Evolutionary conservation across 2,797 vertebrate species (phyloP).

Genomic region (Sparidentex hasta): DNA sequence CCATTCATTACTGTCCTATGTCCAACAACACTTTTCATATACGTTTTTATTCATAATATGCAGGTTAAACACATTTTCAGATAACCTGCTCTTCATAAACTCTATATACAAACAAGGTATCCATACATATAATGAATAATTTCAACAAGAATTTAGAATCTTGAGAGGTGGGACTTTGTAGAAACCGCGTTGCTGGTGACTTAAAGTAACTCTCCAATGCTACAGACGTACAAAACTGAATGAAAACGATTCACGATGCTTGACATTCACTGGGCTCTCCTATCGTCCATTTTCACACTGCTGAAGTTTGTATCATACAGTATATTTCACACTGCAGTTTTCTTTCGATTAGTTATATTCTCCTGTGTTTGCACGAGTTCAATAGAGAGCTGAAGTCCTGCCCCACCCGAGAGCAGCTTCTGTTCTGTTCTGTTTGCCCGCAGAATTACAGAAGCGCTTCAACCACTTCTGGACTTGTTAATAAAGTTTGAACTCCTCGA

Average conservation of each 20-base stretch:
- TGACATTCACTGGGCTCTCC: constrained; percentile 6
- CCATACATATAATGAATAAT: background rate
- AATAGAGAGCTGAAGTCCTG: constrained; percentile 62
- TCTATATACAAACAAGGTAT: background rate
- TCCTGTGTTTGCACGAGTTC: constrained; percentile 63
- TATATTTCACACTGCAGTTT: constrained; percentile 36
- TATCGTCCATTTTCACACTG: constrained; percentile 7
- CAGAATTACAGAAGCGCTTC: background rate
- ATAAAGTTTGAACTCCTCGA: constrained; percentile 5
- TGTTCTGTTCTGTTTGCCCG: constrained; percentile 1
- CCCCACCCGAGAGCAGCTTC: constrained; percentile 16
- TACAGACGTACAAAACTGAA: background rate
- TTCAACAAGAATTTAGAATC: constrained; percentile 35
- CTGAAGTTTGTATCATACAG: constrained; percentile 14
- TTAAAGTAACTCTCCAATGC: constrained; percentile 42
- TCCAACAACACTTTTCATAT: constrained; percentile 31
- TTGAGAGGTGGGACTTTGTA: background rate
- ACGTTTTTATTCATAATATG: constrained; percentile 1
- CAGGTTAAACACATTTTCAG: constrained; percentile 3
- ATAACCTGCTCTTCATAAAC: background rate
- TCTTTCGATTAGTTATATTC: constrained; percentile 3
- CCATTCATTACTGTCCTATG: constrained; percentile 24
- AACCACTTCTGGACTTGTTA: background rate
- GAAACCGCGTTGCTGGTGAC: constrained; percentile 28
- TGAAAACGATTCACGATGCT: background rate